Percentiles rank a stretch among this genome's conserved stretches.
Conservation (phyloP, 2,113 vertebrate species). For the Rhipidura dahli region DNA sequence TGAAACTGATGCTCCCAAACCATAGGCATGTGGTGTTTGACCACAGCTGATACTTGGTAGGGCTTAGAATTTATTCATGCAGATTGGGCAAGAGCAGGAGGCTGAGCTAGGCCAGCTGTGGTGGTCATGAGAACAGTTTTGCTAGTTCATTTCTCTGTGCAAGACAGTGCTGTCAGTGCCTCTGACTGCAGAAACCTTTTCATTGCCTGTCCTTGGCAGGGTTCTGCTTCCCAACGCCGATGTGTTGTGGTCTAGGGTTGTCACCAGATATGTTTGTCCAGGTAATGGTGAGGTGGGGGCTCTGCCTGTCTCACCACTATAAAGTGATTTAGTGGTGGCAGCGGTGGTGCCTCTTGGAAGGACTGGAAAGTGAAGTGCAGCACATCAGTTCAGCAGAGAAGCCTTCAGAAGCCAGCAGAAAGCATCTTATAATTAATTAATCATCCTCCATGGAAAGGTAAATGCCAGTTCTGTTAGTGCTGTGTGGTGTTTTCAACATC, state of each 20-base stretch:
- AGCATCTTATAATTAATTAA: not conserved
- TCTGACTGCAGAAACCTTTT: not conserved
- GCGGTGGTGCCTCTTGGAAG: not conserved
- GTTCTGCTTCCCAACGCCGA: rapidly evolving
- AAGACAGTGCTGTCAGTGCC: not conserved
- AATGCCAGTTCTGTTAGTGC: not conserved
- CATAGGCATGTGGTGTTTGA: not conserved
- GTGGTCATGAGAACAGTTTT: not conserved
- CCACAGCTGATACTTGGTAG: not conserved
- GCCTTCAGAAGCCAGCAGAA: not conserved
- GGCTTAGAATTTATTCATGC: not conserved
- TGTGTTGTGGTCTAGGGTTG: not conserved
- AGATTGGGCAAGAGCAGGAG: not conserved
- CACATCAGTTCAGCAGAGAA: not conserved
- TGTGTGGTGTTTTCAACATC: not conserved
- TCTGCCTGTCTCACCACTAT: rapidly evolving
- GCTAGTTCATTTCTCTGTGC: not conserved
- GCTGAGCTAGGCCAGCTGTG: not conserved
- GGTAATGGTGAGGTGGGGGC: not conserved
- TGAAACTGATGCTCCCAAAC: not conserved
- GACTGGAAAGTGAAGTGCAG: not conserved
- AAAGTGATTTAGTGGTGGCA: not conserved
- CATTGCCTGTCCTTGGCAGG: not conserved
- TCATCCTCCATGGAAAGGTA: not conserved
- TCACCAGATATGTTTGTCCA: not conserved